These are phyloP conservation scores for Tursiops truncatus DNA, from an alignment of 2,113 vertebrate genomes.

Conservation along the genomic window DNA sequence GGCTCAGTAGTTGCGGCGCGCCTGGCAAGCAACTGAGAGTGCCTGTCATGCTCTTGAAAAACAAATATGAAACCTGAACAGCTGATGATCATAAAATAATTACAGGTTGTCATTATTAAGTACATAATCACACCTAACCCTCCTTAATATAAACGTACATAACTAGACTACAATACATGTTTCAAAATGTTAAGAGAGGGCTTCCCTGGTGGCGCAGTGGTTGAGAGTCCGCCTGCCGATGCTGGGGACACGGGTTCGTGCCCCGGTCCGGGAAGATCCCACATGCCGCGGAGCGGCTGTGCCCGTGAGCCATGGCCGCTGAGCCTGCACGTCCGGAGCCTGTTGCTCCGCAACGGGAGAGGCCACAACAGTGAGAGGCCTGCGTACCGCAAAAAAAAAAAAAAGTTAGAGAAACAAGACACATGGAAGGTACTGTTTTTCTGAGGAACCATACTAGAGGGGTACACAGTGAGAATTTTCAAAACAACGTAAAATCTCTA, in stretches of 20 bases:
- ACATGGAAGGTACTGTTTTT: not conserved
- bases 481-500: not conserved
- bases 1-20: too few species aligned
- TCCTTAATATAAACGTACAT: not conserved
- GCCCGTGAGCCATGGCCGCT: too few species aligned
- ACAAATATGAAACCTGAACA: conserved; percentile 30
- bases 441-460: not conserved
- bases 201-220: too few species aligned
- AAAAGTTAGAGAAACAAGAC: not conserved
- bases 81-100: conserved; percentile 47
- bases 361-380: too few species aligned
- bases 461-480: not conserved
- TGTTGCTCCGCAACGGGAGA: too few species aligned
- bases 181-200: not conserved
- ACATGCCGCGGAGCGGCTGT: too few species aligned
- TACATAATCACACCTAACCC: not conserved
- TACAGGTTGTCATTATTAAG: conserved; percentile 26
- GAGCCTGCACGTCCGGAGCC: too few species aligned
- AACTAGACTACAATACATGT: not conserved
- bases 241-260: too few species aligned
- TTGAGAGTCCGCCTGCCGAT: too few species aligned
- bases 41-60: not conserved
- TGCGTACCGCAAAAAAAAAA: not conserved
- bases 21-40: not conserved
- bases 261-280: too few species aligned